Conservation (phyloP, 2,888 invertebrate species). For the Noctua comes region DNA sequence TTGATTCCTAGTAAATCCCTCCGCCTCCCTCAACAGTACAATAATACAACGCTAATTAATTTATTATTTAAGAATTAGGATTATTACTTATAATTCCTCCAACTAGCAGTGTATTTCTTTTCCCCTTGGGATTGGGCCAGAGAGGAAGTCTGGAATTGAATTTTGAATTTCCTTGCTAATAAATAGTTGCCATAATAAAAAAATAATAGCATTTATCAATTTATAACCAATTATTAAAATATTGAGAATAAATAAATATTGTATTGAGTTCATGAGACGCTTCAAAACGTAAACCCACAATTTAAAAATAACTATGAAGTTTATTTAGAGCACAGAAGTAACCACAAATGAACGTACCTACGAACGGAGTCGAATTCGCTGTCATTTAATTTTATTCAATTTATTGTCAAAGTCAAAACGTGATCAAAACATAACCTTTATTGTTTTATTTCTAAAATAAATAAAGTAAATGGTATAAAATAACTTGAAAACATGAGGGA, state of each 20-base stretch:
- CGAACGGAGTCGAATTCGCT: neutral
- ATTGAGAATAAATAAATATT: neutral
- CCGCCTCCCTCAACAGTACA: neutral
- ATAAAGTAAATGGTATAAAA: slow-evolving; percentile 16
- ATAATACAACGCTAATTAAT: neutral
- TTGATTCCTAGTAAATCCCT: neutral
- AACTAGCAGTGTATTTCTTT: neutral
- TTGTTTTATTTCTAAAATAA: slow-evolving; percentile 4
- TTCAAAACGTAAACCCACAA: neutral
- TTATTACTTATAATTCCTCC: neutral
- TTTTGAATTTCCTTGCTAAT: slow-evolving; percentile 4
- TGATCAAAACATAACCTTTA: slow-evolving; percentile 62
- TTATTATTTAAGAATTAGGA: neutral
- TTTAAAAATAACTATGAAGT: neutral
- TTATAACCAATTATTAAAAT: neutral
- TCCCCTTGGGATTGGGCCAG: neutral
- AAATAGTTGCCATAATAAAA: slow-evolving; percentile 9
- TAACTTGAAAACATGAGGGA: slow-evolving; percentile 90
- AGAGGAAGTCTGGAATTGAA: neutral
- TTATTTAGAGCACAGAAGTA: neutral
- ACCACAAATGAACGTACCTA: neutral
- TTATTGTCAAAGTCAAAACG: slow-evolving; percentile 36
- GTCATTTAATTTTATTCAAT: too few species aligned
- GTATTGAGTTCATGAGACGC: neutral
- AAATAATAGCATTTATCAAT: neutral